These are phyloP conservation scores for Megalonaias nervosa DNA, from an alignment of 1,140 invertebrate genomes.

Conservation along the genomic window DNA sequence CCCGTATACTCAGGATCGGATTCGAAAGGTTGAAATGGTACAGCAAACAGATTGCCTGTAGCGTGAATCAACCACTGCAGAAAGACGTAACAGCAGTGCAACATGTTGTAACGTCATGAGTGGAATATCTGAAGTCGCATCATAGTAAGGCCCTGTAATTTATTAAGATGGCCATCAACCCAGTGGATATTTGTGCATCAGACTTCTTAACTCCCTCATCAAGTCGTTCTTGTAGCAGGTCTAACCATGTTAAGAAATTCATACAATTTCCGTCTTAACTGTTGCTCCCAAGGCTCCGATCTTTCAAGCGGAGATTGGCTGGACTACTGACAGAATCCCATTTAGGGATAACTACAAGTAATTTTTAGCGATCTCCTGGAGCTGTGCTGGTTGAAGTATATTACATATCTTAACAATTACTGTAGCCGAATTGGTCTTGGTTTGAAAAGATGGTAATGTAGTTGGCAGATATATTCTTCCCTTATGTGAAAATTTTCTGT, in stretches of 20 bases:
- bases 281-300: background rate
- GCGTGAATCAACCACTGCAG: slow-evolving; percentile 4
- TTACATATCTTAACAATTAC: too few species aligned
- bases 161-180: slow-evolving; percentile 17
- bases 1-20: background rate
- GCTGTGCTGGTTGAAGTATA: too few species aligned
- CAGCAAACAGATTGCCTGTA: background rate
- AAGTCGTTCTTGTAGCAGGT: background rate
- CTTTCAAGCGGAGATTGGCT: slow-evolving; percentile 1
- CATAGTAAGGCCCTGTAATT: slow-evolving; percentile 2
- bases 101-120: slow-evolving; percentile 5
- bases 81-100: slow-evolving; percentile 13
- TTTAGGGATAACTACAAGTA: background rate
- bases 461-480: too few species aligned
- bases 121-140: slow-evolving; percentile 1
- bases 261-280: background rate
- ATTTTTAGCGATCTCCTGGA: too few species aligned
- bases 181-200: slow-evolving; percentile 5
- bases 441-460: too few species aligned
- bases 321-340: background rate
- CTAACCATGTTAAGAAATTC: background rate
- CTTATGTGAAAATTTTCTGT: too few species aligned
- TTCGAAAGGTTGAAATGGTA: slow-evolving; percentile 9
- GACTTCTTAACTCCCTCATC: background rate
- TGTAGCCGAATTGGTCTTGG: too few species aligned